phyloP scores from a whole-genome alignment of 2,113 vertebrate genomes.

The Lichenostomus cassidix region DNA sequence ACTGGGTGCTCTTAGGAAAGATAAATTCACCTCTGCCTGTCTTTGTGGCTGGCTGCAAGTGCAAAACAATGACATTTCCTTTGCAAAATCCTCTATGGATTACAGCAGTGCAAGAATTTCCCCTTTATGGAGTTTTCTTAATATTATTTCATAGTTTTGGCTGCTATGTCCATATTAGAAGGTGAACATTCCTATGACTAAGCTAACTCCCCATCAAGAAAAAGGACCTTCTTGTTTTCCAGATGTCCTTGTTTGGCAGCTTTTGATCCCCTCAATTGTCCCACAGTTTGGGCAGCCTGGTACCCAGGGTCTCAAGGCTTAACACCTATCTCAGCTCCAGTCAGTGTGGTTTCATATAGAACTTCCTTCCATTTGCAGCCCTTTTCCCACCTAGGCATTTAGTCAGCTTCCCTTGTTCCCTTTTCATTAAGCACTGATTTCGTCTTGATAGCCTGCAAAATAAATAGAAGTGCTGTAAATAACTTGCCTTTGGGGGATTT shows the following conservation, averaged over 20 bases:
- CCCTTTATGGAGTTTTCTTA: background rate
- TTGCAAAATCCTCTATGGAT: background rate
- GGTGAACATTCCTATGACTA: background rate
- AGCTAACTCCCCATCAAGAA: background rate
- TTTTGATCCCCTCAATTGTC: background rate
- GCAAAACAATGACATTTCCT: background rate
- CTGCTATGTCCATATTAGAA: background rate
- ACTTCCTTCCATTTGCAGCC: background rate
- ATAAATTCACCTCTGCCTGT: background rate
- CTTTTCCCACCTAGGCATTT: background rate
- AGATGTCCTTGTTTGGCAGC: background rate
- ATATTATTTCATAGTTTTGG: background rate
- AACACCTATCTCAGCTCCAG: background rate
- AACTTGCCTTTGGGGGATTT: background rate
- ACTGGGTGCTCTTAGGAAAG: background rate
- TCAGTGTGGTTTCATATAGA: background rate
- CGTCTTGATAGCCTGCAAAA: background rate
- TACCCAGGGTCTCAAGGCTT: background rate
- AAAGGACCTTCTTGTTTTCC: background rate
- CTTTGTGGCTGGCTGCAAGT: background rate
- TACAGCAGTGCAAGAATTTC: background rate
- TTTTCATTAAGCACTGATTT: background rate
- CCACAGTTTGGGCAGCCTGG: background rate
- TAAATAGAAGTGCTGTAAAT: background rate
- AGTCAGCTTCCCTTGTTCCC: background rate